Evolutionary conservation across 2,113 vertebrate genomes (phyloP), one percentile per base, ranked within the genome.

Genomic region (Plotosus lineatus): DNA sequence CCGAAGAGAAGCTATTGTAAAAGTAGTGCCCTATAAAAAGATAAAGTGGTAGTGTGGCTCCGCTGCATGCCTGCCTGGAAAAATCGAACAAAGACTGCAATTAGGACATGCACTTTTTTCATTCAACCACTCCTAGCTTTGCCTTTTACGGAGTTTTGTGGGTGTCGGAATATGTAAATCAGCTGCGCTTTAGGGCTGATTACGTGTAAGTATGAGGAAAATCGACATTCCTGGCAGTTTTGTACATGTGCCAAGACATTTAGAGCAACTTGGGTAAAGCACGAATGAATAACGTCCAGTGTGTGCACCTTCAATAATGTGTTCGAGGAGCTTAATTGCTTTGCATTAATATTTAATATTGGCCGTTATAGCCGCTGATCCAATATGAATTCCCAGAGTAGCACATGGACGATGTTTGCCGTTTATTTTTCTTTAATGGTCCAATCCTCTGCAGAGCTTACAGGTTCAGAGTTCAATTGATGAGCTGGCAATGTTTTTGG

Each of bases 361-460:
- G 50, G 23, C 38, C 46, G 7, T 73, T 73, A 51, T 33, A n/a
- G 51, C 65, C 6, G n/a, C 17, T 50, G 17, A n/a, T 21, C n/a
- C 51, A 71, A 40, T 23, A 26, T 33, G 51, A 71, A 71, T 55
- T 5, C 51, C 23, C 51, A 31, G 65, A 79, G 38, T n/a, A 71
- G 63, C 28, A 31, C 63, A 31, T 48, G 19, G 17, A 26, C 7
- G 7, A 66, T 33, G 31, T 9, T 40, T 38, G 14, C 14, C 7
- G 58, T 1, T 6, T 12, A n/a, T 36, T 61, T 61, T 61, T 61
- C 46, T 61, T 33, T 51, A 40, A 26, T 33, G 21, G 31, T 19
- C 15, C 19, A 46, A 77, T 28, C 26, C 6, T 44, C 33, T 48
- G 40, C 60, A 6, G 40, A 28, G 38, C 75, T 77, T 1, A 46